Base-by-base conservation (phyloP, 2,888 invertebrate genomes). In the Pyralis farinalis region DNA sequence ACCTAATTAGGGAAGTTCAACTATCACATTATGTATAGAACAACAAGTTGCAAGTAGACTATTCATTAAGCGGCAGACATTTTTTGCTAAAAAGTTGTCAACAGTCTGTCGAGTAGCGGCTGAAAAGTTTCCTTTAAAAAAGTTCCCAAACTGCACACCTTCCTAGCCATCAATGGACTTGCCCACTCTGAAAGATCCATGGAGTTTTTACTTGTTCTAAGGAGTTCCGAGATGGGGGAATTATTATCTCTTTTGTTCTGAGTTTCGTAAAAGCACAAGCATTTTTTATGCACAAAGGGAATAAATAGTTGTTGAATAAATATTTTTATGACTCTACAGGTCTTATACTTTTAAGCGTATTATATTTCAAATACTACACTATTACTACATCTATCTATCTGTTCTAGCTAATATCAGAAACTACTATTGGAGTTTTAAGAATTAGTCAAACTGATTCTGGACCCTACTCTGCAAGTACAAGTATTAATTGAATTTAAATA, bases 191-290 rank as follows among this genome's bases (percentile, higher is more conserved):
- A 62, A 65, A 65, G 57, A 69, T 71, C 71, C 65, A 65, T 62
- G 56, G 59, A 73, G 73, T 70, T 71, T 73, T 76, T 74, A 67
- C 71, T 65, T 32, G 71, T 72, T 72, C 72, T 76, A 73, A 71
- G 40, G 63, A 58, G 58, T 69, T 65, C 53, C 44, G 52, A 54
- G 58, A 55, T 51, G 64, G 55, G 58, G 66, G 70, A 79, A 73
- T 73, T 82, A 79, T 81, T 81, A 76, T 78, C 56, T 71, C 74
- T 71, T 78, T 84, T 83, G 82, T 83, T 72, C 67, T 51, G 48
- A 45, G 69, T 64, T 60, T 66, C 67, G 68, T 70, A 68, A 79
- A 77, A 71, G 76, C 66, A 56, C 65, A 78, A 83, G 72, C 82
- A n/a, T 83, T 78, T 64, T 68, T 25, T 25, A 25, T 25, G 7